Base-by-base conservation (phyloP, 2,888 invertebrate genomes). In the Lepidocyrtoides sp. region DNA sequence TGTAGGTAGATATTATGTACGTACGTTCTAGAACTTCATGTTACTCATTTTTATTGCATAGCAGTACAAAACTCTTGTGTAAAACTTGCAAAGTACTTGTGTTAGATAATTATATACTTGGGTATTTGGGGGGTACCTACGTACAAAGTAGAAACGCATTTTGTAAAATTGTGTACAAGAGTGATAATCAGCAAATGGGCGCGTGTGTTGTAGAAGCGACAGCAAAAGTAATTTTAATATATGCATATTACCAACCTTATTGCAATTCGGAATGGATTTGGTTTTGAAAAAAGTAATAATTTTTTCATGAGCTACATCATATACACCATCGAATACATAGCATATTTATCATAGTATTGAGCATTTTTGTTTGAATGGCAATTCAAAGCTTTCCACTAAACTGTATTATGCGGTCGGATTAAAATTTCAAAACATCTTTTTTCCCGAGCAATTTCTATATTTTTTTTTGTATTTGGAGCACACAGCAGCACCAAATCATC, bases 381-480 rank as follows among this genome's bases (percentile, higher is more conserved):
- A 48, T 51, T 32, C 10, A 20, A 72, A 41, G 41, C 41, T 44
- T 41, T 41, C 44, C 51, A 8, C 57, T 32, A 20, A 41, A 44
- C 23, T 29, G 63, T 63, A 89, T 82, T 83, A 23, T 86, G 89
- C 51, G 89, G 89, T 82, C 26, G 89, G 89, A 89, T 89, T 89
- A 89, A 89, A 89, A 63, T 84, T 89, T 89, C 69, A 89, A 75
- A 89, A 77, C 48, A 77, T 75, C 14, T 54, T 69, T 82, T 83
- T 48, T 63, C 60, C 26, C 17, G 10, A 23, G 36, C 82, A 60
- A 36, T 20, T 83, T 51, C 23, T 20, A n/a, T n/a, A n/a, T n/a
- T n/a, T n/a, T n/a, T 26, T 32, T 48, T 14, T 72, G 0, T 72
- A 72, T 72, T 44, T 72, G 72, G 44, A 72, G 72, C 72, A 48